These are phyloP conservation scores for Neria commutata DNA, from an alignment of 2,888 invertebrate genomes.

Conservation along the genomic window DNA sequence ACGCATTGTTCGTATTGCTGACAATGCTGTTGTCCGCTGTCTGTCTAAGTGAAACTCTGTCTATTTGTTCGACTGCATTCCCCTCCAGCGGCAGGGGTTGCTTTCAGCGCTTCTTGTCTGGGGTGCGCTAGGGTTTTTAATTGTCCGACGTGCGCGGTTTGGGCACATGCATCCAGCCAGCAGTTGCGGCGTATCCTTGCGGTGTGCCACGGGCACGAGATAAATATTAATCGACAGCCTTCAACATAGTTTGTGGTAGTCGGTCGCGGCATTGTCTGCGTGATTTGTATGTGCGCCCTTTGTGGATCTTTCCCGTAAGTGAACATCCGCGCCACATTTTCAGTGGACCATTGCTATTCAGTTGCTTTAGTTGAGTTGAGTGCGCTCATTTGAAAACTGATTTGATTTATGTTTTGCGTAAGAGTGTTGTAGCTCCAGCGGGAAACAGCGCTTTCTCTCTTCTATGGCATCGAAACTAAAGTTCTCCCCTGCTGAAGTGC, in stretches of 20 bases:
- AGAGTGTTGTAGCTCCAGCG: slow-evolving; percentile 41
- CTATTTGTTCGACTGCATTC: too few relatives aligned
- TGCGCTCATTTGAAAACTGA: slow-evolving; percentile 52
- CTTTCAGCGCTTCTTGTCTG: slow-evolving; percentile 9
- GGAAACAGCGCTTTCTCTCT: too few relatives aligned
- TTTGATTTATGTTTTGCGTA: slow-evolving; percentile 53
- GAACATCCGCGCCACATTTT: slow-evolving; percentile 34
- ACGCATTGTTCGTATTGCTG: background rate
- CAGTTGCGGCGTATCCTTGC: slow-evolving; percentile 35
- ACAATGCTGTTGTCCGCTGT: too few relatives aligned
- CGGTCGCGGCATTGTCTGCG: background rate
- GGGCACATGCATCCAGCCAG: slow-evolving; percentile 15
- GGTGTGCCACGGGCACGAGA: slow-evolving; percentile 49
- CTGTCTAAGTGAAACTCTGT: too few relatives aligned
- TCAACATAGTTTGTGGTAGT: slow-evolving; percentile 1
- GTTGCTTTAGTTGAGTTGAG: slow-evolving; percentile 49
- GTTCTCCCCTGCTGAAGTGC: too few relatives aligned
- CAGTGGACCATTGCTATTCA: slow-evolving; percentile 23
- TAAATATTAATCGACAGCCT: slow-evolving; percentile 45
- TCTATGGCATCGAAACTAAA: too few relatives aligned
- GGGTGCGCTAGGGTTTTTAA: slow-evolving; percentile 38
- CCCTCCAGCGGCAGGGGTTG: slow-evolving; percentile 32
- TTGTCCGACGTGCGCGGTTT: slow-evolving; percentile 33
- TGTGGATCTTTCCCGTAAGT: slow-evolving; percentile 28
- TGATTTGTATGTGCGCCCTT: background rate